Percentiles rank a stretch among this genome's conserved stretches.
These are phyloP conservation scores for Myrmecophaga tridactyla DNA, from an alignment of 2,113 vertebrate species.

Conservation along the genomic window DNA sequence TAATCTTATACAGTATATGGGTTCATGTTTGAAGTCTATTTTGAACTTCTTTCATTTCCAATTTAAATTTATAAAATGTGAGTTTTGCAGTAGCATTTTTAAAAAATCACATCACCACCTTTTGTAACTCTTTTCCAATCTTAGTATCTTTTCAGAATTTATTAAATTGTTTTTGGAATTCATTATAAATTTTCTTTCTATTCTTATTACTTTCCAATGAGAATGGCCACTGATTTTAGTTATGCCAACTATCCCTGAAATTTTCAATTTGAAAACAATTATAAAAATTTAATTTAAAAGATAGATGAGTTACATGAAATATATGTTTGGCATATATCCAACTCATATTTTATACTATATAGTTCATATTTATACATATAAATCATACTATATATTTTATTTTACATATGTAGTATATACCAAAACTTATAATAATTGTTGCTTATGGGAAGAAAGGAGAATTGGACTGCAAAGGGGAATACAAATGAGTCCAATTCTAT, in stretches of 20 bases:
- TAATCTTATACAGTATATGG: background rate
- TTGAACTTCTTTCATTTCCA: slow-evolving; percentile 4
- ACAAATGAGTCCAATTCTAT: background rate
- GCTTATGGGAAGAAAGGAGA: background rate
- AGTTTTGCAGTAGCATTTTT: slow-evolving; percentile 10
- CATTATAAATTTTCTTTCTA: background rate
- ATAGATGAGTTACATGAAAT: background rate
- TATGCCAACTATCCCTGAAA: background rate
- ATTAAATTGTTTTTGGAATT: slow-evolving; percentile 25
- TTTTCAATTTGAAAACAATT: background rate
- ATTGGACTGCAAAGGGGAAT: background rate
- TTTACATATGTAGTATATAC: background rate
- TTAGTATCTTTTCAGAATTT: background rate
- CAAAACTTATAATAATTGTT: background rate
- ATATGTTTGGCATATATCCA: background rate
- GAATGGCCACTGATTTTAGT: background rate
- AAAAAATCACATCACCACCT: background rate
- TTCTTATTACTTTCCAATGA: slow-evolving; percentile 45
- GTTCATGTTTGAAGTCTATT: slow-evolving; percentile 32
- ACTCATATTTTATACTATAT: background rate
- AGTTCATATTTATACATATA: background rate
- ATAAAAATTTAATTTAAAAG: slow-evolving; percentile 3
- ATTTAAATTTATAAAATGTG: slow-evolving; percentile 26
- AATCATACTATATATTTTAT: background rate
- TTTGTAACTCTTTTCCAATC: background rate